These are phyloP conservation scores for Mesoligia furuncula DNA, from an alignment of 2,888 invertebrate species.

Conservation along the genomic window DNA sequence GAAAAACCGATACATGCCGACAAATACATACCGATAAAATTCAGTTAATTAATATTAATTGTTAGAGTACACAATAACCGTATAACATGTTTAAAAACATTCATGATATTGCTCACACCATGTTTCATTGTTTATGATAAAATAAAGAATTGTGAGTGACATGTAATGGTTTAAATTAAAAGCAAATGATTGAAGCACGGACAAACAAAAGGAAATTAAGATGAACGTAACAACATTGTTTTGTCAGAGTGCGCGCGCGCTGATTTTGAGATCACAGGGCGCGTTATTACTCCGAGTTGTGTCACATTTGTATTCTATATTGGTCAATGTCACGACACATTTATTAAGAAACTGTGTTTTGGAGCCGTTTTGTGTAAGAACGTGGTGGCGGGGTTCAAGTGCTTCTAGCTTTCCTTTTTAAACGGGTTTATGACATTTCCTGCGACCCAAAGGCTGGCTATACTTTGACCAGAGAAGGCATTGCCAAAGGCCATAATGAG, in stretches of 20 bases:
- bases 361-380: neutral
- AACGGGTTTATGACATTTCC: neutral
- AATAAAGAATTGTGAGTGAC: conserved; percentile 13
- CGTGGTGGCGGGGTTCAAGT: neutral
- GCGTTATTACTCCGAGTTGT: neutral
- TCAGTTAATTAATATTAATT: neutral
- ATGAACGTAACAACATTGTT: conserved; percentile 24
- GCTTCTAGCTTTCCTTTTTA: neutral
- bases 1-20: conserved; percentile 12
- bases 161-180: conserved; percentile 1
- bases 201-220: conserved; percentile 46
- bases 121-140: neutral
- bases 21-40: conserved; percentile 21
- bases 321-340: neutral
- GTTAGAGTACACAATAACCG: neutral
- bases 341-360: neutral
- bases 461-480: neutral
- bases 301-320: neutral
- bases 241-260: conserved; percentile 13
- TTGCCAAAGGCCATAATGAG: neutral
- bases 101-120: neutral
- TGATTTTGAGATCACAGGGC: conserved; percentile 4
- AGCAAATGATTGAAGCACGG: conserved; percentile 20
- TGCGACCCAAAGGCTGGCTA: neutral
- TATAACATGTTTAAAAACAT: neutral